Evolutionary conservation across 2,888 invertebrate genomes (phyloP).

Genomic region (Carabus problematicus): DNA sequence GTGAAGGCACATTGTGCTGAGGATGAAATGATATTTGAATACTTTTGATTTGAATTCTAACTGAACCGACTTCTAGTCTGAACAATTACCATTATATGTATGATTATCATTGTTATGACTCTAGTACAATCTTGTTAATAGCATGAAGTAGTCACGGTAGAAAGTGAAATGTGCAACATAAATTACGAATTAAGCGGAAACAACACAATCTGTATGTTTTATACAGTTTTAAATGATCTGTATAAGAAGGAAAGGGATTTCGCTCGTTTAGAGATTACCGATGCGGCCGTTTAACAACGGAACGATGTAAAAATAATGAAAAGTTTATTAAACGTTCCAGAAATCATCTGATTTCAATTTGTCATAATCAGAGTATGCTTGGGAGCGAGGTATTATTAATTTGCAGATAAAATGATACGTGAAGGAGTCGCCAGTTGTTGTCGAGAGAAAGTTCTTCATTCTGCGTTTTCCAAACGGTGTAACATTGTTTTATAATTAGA

Average conservation of each 20-base stretch:
- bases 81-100: too few species aligned
- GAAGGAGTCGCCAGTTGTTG: constrained; percentile 5
- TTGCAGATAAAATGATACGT: constrained; percentile 21
- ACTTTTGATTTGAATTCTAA: too few species aligned
- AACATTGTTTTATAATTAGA: too few species aligned
- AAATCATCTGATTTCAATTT: constrained; percentile 11
- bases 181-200: neutral
- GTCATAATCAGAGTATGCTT: constrained; percentile 26
- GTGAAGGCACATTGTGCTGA: too few species aligned
- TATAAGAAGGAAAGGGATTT: too few species aligned
- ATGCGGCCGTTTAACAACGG: too few species aligned
- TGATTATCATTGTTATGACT: too few species aligned
- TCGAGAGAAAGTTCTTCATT: constrained; percentile 13
- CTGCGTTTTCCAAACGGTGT: neutral
- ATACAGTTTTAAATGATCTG: neutral
- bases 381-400: constrained; percentile 19
- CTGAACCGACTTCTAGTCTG: too few species aligned
- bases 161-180: neutral
- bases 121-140: too few species aligned
- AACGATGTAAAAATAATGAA: neutral
- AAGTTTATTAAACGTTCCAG: constrained; percentile 23
- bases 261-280: too few species aligned
- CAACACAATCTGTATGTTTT: neutral
- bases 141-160: too few species aligned
- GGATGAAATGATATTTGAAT: too few species aligned